Conservation (phyloP, 1,140 invertebrate species). For the Polyergus mexicanus region DNA sequence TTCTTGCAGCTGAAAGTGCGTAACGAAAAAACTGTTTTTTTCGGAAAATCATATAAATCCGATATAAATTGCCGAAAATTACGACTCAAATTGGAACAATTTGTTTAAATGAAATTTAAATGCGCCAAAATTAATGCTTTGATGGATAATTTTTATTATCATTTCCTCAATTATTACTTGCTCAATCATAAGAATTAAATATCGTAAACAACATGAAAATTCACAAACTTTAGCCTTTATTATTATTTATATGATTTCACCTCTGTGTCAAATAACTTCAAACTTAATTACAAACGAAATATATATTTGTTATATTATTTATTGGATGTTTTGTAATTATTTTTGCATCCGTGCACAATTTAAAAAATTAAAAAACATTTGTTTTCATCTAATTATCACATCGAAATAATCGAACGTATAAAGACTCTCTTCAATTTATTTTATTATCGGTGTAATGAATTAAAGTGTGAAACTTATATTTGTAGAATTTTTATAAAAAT, state of each 20-base stretch:
- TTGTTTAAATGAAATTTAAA: background rate
- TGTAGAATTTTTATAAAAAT: background rate
- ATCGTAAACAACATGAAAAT: background rate
- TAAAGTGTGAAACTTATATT: background rate
- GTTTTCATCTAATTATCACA: background rate
- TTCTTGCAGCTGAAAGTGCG: background rate
- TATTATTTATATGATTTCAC: constrained; percentile 1
- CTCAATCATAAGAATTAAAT: background rate
- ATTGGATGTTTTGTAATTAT: constrained; percentile 10
- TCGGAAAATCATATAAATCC: background rate
- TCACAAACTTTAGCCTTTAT: background rate
- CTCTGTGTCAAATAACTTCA: background rate
- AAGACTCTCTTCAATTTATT: background rate
- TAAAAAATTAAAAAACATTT: background rate
- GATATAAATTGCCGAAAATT: constrained; percentile 13
- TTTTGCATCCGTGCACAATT: background rate
- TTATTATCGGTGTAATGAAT: background rate
- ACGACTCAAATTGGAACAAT: constrained; percentile 5
- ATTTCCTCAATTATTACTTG: background rate
- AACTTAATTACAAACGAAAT: constrained; percentile 8
- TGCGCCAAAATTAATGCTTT: constrained; percentile 1
- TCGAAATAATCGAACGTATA: background rate
- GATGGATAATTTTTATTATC: constrained; percentile 1
- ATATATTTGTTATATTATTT: background rate
- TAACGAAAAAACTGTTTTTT: background rate